Evolutionary conservation across 2,113 vertebrate genomes (phyloP).

Genomic region (Polypterus bichir): DNA sequence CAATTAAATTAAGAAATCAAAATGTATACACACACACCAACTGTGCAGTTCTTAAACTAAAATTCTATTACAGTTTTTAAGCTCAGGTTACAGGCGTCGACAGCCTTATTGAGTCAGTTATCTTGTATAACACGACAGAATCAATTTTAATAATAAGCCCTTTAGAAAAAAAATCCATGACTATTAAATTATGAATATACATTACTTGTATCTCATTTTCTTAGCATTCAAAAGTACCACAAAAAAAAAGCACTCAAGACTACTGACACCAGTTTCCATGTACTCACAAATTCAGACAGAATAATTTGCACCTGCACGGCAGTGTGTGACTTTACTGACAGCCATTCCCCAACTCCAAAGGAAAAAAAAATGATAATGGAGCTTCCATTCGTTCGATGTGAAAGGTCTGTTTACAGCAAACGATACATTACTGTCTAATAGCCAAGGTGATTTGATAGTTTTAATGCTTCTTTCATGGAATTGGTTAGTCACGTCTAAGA

Average conservation of each 20-base stretch:
- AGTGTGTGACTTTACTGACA: not conserved
- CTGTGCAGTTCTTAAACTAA: too few species aligned
- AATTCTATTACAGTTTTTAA: too few species aligned
- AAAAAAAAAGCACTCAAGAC: not conserved
- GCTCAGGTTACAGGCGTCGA: too few species aligned
- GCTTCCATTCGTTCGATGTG: not conserved
- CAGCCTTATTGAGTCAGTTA: too few species aligned
- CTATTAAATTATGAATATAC: not conserved
- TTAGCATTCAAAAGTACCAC: too few species aligned
- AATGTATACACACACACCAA: too few species aligned
- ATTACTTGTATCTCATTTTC: not conserved
- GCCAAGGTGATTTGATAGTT: not conserved
- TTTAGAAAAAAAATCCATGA: not conserved
- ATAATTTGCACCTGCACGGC: not conserved
- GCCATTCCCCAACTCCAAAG: not conserved
- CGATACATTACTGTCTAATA: conserved; percentile 1
- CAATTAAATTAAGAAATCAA: too few species aligned
- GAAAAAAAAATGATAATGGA: not conserved
- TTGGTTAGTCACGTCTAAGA: too few species aligned
- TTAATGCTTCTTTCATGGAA: not conserved
- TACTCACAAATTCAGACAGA: not conserved
- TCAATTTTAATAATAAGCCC: too few species aligned
- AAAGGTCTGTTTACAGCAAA: not conserved
- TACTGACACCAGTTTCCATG: not conserved
- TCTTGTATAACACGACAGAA: too few species aligned